Conservation (phyloP, 2,797 vertebrate genomes). For the Phataginus tricuspis region DNA sequence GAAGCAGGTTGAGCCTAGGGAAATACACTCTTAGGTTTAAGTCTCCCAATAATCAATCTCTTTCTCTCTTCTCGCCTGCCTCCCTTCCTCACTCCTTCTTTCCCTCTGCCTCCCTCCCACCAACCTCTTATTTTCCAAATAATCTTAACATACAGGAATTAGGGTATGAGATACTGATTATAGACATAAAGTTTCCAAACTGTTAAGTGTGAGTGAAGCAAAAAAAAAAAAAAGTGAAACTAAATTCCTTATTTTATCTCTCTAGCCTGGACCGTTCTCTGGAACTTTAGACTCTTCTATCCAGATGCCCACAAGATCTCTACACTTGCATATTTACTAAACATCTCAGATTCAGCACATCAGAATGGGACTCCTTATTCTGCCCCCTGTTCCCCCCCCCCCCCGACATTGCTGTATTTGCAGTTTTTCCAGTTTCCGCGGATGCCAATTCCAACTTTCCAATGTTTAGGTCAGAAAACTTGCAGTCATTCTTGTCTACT, state of each 20-base stretch:
- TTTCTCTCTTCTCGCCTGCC: neutral
- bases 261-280: conserved; percentile 24
- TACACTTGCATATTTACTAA: neutral
- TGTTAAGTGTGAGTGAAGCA: conserved; percentile 27
- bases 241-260: conserved; percentile 12
- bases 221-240: neutral
- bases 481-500: neutral
- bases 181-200: conserved; percentile 33
- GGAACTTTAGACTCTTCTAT: neutral
- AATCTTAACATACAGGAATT: conserved; percentile 17
- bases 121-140: neutral
- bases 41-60: neutral
- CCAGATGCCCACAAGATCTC: neutral
- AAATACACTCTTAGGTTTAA: neutral
- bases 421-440: neutral
- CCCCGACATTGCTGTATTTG: neutral
- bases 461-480: neutral
- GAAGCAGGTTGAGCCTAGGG: neutral
- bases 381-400: fast-evolving
- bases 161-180: neutral
- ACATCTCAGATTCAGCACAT: neutral
- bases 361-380: neutral
- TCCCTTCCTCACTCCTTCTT: too few relatives aligned
- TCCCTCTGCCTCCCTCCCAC: neutral
- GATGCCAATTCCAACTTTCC: neutral